Base-by-base conservation (phyloP, 2,797 vertebrate genomes). In the Nannoperca obscura region DNA sequence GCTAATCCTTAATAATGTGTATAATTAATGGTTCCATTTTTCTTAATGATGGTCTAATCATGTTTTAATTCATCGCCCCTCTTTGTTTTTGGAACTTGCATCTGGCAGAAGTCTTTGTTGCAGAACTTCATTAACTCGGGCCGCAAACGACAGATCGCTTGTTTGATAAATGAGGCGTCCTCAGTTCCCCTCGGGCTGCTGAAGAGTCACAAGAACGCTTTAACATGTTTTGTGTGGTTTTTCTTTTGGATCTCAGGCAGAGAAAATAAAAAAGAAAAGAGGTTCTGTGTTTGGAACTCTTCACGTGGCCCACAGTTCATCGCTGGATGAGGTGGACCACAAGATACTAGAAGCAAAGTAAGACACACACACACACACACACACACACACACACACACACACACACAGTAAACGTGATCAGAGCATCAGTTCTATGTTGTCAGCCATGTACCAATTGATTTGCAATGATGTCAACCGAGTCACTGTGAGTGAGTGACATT, bases 281-380 rank as follows among this genome's bases (percentile, higher is more conserved):
- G 94, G 96, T 74, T 97, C 97, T 27, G 96, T 99, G 20, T 98
- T 99, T 78, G 98, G 98, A 64, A 99, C 98, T 7, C 94, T 99
- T 67, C 98, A 99, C 4, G 98, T 99, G 9, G 98, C 98, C 78
- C 98, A 99, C 88, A 99, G 98, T 84, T 99, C 98, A 27, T 99
- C 98, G 1, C 93, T 99, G 68, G 98, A 99, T 80, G 98, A 99
- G 91, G 98, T 99, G 86, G 98, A 99, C 93, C 98, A 99, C 94
- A 99, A 99, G 95, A 99, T 99, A 91, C 96, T 99, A 81, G 98
- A 99, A 93, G 98, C 98, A 89, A 99, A 99, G 98, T 99, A 95
- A 96, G 97, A 27, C 52, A 27, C 20, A 46, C 14, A 8, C 58
- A 24, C 40, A 40, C 19, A 5, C 58, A 24, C 40, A 40, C 17